phyloP scores from a whole-genome alignment of 2,888 invertebrate genomes.

The Isoperla grammatica region DNA sequence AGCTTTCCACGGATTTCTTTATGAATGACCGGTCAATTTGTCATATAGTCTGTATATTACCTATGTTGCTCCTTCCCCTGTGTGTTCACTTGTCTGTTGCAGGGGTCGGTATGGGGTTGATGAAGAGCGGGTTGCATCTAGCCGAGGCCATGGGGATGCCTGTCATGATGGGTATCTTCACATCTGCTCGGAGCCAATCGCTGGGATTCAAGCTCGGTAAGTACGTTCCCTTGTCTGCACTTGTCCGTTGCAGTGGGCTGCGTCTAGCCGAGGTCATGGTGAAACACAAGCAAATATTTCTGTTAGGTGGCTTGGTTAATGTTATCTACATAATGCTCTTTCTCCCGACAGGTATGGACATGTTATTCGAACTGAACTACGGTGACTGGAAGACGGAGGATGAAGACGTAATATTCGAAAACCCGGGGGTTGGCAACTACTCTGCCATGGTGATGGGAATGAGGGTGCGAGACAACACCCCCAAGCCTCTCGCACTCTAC shows the following conservation, averaged over 20 bases:
- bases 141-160: slow-evolving; percentile 33
- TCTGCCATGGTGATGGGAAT: slow-evolving; percentile 38
- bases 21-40: too few relatives aligned
- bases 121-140: slow-evolving; percentile 33
- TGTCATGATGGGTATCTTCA: slow-evolving; percentile 37
- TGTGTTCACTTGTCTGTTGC: too few relatives aligned
- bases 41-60: too few relatives aligned
- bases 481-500: slow-evolving; percentile 1
- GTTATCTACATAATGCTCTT: background rate
- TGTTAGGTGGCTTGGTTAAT: background rate
- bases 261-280: too few relatives aligned
- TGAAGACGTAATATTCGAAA: slow-evolving; percentile 43
- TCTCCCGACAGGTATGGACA: slow-evolving; percentile 21
- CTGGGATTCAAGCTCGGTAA: slow-evolving; percentile 29
- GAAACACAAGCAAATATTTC: too few relatives aligned
- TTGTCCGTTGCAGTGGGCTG: too few relatives aligned
- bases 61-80: too few relatives aligned
- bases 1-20: too few relatives aligned
- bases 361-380: slow-evolving; percentile 43
- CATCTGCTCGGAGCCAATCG: slow-evolving; percentile 35
- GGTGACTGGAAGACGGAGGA: slow-evolving; percentile 44
- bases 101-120: slow-evolving; percentile 33
- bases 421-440: slow-evolving; percentile 49
- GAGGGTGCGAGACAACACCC: slow-evolving; percentile 17
- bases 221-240: slow-evolving; percentile 33